Conservation (phyloP, 2,113 vertebrate genomes). For the Salvelinus alpinus region DNA sequence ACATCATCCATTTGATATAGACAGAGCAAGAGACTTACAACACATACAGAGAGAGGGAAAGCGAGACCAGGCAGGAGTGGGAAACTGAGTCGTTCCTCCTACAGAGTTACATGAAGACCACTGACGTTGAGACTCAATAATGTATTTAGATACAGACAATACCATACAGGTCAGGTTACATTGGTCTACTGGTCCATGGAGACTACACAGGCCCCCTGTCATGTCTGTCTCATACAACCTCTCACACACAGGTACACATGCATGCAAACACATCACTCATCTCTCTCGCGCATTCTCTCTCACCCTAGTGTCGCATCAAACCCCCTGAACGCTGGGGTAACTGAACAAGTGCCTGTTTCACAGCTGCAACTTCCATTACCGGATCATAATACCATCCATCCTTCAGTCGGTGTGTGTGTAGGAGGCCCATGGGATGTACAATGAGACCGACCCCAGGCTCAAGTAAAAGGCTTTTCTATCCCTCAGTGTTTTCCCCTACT, state of each 20-base stretch:
- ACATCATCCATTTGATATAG: no score
- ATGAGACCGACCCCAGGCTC: constrained; percentile 20
- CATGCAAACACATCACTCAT: no score
- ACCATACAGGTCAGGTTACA: not conserved
- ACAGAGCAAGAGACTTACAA: no score
- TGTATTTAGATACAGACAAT: not conserved
- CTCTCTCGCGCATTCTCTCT: not conserved
- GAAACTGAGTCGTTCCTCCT: not conserved
- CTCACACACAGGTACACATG: not conserved
- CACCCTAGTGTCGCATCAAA: not conserved
- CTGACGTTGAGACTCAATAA: not conserved
- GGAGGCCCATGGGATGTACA: constrained; percentile 32
- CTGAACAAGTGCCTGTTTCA: constrained; percentile 48
- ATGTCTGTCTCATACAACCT: not conserved
- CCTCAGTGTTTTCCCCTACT: not conserved
- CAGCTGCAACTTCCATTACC: constrained; percentile 46
- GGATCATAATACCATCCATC: constrained; percentile 47
- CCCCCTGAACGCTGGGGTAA: constrained; percentile 15
- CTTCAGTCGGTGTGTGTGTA: constrained; percentile 15
- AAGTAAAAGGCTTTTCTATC: constrained; percentile 50
- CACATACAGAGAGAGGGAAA: no score
- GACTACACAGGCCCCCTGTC: not conserved
- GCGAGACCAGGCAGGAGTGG: no score
- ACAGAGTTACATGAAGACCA: not conserved
- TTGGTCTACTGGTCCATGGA: not conserved